phyloP scores from a whole-genome alignment of 2,113 vertebrate genomes.

The Corythoichthys haematopterus region DNA sequence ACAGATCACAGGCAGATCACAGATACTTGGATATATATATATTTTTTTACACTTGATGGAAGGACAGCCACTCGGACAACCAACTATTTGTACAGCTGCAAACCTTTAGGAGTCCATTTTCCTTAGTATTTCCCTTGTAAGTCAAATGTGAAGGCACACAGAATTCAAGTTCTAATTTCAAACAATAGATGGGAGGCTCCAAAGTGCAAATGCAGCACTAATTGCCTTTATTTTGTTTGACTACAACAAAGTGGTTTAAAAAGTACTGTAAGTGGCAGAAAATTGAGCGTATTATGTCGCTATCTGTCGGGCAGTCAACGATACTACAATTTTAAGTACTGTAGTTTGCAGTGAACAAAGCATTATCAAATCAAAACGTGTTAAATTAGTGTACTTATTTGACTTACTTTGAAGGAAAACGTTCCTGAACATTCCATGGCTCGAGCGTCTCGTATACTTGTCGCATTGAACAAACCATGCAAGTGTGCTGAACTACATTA shows the following conservation, averaged over 20 bases:
- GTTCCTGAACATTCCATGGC: background rate
- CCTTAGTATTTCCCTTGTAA: background rate
- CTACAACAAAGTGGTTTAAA: background rate
- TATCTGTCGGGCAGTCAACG: slow-evolving; percentile 24
- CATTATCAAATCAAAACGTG: background rate
- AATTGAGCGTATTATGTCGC: slow-evolving; percentile 28
- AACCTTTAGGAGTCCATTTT: background rate
- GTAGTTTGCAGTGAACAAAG: background rate
- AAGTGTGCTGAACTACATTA: too few relatives aligned
- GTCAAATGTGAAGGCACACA: background rate
- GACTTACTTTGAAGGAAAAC: background rate
- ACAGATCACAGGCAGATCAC: background rate
- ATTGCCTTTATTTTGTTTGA: background rate
- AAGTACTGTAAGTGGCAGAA: background rate
- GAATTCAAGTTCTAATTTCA: background rate
- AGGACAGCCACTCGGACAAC: background rate
- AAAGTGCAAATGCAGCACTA: background rate
- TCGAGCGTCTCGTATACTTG: background rate
- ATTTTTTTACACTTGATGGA: background rate
- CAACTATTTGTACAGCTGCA: background rate
- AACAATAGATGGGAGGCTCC: background rate
- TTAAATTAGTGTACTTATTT: background rate
- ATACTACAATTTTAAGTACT: slow-evolving; percentile 6
- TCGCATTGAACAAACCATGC: background rate
- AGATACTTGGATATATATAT: background rate